These are phyloP conservation scores for Meta bourneti DNA, from an alignment of 2,888 invertebrate species.

Conservation along the genomic window DNA sequence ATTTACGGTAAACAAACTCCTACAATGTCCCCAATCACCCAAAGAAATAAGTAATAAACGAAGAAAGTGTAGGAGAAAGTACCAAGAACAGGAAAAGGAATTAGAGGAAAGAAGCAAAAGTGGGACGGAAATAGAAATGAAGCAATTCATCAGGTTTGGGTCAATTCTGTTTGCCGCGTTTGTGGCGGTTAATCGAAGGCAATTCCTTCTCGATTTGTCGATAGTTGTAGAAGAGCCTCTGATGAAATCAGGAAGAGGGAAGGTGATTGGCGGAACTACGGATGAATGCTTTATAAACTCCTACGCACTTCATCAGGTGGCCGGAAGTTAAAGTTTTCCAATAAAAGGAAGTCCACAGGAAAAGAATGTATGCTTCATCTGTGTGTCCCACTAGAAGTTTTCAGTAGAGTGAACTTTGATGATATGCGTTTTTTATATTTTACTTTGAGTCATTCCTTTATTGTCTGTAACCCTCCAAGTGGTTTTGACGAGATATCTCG, in stretches of 20 bases:
- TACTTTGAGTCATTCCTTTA: too few relatives aligned
- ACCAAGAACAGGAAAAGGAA: neutral
- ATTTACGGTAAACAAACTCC: neutral
- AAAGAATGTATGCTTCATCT: neutral
- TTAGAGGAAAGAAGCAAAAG: neutral
- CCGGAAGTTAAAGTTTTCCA: neutral
- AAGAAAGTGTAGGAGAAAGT: neutral
- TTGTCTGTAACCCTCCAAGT: too few relatives aligned
- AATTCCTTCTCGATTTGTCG: constrained; percentile 69
- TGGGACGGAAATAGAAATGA: constrained; percentile 10
- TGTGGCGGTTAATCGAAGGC: constrained; percentile 64
- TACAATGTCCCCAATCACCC: constrained; percentile 6
- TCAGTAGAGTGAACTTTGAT: too few relatives aligned
- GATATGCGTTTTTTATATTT: too few relatives aligned
- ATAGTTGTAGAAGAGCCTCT: constrained; percentile 37
- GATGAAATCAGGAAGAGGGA: constrained; percentile 44
- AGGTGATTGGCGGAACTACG: constrained; percentile 30
- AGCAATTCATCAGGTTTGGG: constrained; percentile 73
- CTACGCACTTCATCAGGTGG: constrained; percentile 18
- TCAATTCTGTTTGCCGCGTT: constrained; percentile 66
- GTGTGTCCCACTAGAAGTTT: too few relatives aligned
- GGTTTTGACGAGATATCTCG: too few relatives aligned
- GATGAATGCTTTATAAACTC: constrained; percentile 3
- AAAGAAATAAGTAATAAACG: constrained; percentile 29
- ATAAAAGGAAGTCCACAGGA: neutral